Evolutionary conservation across 2,113 vertebrate species (phyloP).

Genomic region (Leucosticte australis): DNA sequence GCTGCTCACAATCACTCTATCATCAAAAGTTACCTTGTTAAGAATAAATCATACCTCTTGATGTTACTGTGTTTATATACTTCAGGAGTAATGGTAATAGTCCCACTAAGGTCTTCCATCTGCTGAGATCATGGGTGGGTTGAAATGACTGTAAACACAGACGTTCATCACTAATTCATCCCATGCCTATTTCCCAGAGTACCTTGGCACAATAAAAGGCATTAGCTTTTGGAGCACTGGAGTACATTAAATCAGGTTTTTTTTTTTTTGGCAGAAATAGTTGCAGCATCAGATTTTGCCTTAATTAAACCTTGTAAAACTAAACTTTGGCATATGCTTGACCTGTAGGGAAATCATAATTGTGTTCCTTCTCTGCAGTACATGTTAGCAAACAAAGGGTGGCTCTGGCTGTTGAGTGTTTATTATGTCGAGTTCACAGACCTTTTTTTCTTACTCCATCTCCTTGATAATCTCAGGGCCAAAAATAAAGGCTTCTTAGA

Average conservation of each 20-base stretch:
- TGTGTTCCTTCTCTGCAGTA: not conserved
- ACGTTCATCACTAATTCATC: not conserved
- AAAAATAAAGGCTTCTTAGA: not conserved
- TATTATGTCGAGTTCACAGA: not conserved
- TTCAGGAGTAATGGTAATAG: not conserved
- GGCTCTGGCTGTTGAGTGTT: not conserved
- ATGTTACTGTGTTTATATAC: not conserved
- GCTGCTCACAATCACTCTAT: not conserved
- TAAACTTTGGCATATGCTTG: not conserved
- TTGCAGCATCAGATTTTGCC: not conserved
- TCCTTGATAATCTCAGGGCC: not conserved
- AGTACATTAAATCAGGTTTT: not conserved
- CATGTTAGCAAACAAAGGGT: not conserved
- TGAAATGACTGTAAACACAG: not conserved
- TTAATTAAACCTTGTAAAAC: slow-evolving; percentile 3
- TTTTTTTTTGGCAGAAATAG: not conserved
- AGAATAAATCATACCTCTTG: not conserved
- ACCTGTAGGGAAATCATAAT: not conserved
- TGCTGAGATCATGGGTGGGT: not conserved
- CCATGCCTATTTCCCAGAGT: not conserved
- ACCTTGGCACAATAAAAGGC: not conserved
- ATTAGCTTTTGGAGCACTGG: not conserved
- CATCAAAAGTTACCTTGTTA: not conserved
- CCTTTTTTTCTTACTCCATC: not conserved
- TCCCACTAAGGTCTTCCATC: not conserved